These are phyloP conservation scores for Lasioglossum albipes DNA, from an alignment of 1,140 invertebrate genomes.

Conservation along the genomic window DNA sequence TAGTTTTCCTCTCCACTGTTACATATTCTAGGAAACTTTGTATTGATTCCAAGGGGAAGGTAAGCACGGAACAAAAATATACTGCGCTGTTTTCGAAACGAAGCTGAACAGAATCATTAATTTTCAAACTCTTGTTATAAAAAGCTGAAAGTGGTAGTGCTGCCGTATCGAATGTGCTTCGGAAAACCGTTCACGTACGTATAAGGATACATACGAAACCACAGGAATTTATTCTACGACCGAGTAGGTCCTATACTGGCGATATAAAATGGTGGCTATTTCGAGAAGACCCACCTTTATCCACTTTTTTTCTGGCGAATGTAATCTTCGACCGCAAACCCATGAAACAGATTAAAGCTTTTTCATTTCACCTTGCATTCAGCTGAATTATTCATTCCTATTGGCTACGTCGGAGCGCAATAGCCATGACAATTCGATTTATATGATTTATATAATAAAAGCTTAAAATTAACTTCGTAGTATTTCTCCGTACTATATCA, in stretches of 20 bases:
- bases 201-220: conserved; percentile 18
- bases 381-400: not conserved
- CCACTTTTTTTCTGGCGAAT: not conserved
- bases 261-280: conserved; percentile 13
- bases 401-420: not conserved
- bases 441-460: too few relatives aligned
- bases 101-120: not conserved
- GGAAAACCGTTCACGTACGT: conserved; percentile 5
- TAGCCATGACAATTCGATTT: too few relatives aligned
- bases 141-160: not conserved
- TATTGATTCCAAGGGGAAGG: not conserved
- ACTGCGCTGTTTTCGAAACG: not conserved
- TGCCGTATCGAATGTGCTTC: not conserved
- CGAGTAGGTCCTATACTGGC: not conserved
- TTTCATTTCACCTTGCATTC: too few relatives aligned
- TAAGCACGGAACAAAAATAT: not conserved
- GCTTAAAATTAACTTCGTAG: too few relatives aligned
- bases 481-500: too few relatives aligned
- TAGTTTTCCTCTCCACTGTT: not conserved
- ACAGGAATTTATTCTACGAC: conserved; percentile 10
- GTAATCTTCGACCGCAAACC: not conserved
- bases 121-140: not conserved
- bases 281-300: not conserved
- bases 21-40: not conserved
- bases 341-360: too few relatives aligned